These are phyloP conservation scores for Eudasyphora cyanicolor DNA, from an alignment of 2,888 invertebrate species.

Conservation along the genomic window DNA sequence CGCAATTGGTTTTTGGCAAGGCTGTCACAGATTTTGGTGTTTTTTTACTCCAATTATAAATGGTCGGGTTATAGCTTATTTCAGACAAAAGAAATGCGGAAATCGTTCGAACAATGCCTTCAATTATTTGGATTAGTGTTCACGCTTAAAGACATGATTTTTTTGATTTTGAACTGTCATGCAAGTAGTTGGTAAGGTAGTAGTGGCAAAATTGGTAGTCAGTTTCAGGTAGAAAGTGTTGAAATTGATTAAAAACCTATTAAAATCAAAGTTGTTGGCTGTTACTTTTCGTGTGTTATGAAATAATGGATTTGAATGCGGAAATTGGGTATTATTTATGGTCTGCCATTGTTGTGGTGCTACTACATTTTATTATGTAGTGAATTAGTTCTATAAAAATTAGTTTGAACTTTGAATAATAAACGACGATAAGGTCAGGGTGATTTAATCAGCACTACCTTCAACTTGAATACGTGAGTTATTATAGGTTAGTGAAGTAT, in stretches of 20 bases:
- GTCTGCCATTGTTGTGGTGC: not conserved
- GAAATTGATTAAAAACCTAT: slow-evolving; percentile 18
- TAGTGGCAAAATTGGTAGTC: not conserved
- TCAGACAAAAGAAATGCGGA: slow-evolving; percentile 24
- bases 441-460: too few species aligned
- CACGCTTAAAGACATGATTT: too few species aligned
- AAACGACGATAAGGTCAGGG: not conserved
- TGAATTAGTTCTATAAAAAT: not conserved
- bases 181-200: too few species aligned
- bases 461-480: too few species aligned
- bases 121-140: not conserved
- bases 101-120: not conserved
- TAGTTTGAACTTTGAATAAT: not conserved
- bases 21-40: slow-evolving; percentile 11
- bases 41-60: slow-evolving; percentile 1
- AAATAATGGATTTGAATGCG: not conserved
- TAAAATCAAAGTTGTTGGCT: not conserved
- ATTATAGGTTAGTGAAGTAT: too few species aligned
- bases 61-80: not conserved
- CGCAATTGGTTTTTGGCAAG: slow-evolving; percentile 1
- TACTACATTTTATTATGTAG: not conserved
- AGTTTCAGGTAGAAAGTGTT: slow-evolving; percentile 22
- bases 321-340: not conserved
- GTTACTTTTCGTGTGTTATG: not conserved
- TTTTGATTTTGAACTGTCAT: not conserved